These are phyloP conservation scores for Acrobasis repandana DNA, from an alignment of 2,888 invertebrate species.

Conservation along the genomic window DNA sequence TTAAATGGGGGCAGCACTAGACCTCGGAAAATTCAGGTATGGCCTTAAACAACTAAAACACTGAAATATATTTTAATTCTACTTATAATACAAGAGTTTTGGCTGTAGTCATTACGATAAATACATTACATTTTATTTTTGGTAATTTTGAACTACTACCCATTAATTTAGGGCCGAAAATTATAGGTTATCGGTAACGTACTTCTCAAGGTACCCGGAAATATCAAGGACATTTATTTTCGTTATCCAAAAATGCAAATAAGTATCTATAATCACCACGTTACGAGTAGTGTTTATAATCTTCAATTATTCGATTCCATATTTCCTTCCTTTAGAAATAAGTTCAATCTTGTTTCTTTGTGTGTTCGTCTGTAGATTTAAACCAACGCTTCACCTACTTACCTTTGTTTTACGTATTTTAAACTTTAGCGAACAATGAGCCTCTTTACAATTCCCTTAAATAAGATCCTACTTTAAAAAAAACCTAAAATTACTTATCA, in stretches of 20 bases:
- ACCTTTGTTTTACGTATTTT: not conserved
- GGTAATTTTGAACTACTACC: no score
- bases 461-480: not conserved
- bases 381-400: not conserved
- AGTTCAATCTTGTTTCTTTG: not conserved
- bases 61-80: no score
- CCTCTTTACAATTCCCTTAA: not conserved
- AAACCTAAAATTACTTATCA: not conserved
- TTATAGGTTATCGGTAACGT: not conserved
- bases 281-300: not conserved
- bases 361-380: no score
- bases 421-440: not conserved
- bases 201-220: constrained; percentile 7
- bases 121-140: no score
- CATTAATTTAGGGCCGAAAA: no score
- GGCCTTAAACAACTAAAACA: no score
- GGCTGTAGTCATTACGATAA: no score
- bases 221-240: constrained; percentile 4
- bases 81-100: no score
- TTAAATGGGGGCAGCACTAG: no score
- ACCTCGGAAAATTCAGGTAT: no score
- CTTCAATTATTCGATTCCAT: not conserved
- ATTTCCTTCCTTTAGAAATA: not conserved
- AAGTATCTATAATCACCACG: not conserved
- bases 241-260: constrained; percentile 11